Evolutionary conservation across 1,140 invertebrate species (phyloP), one percentile per base, ranked within the genome.

Genomic region (Chionoecetes opilio): DNA sequence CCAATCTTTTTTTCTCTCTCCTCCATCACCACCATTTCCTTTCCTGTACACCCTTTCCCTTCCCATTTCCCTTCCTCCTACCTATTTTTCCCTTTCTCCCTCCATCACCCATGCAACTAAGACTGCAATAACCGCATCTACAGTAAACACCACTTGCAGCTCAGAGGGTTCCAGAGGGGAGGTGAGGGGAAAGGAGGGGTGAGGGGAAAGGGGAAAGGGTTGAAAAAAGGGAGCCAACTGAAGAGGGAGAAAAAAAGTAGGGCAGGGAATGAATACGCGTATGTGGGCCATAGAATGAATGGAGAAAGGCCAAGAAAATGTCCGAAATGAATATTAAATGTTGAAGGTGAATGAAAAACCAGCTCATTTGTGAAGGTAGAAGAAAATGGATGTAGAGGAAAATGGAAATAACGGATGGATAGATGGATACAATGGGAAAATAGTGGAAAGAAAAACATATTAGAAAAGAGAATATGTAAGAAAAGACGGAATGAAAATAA

Each of bases 81-180:
- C 14, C 41, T 41, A 38, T 32, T 32, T 41, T 53, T 32, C 41
- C 21, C 53, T 21, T 8, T 53, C 41, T 63, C 32, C 46, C n/a
- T 46, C n/a, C 32, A 3, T 21, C 41, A 9, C 41, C 32, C 26
- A 5, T 5, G 46, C 90, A 21, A 6, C 29, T 32, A 34, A 9
- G 37, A 34, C 90, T 53, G 38, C 90, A 91, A 34, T 63, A 63
- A 87, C 32, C 34, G 85, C 37, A 87, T 87, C 85, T 87, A 87
- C 85, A 38, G 32, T 32, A 87, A 87, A 87, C 85, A 87, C 85
- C 85, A 29, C 17, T 26, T n/a, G 63, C 63, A 89, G 87, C 41
- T 89, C 87, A 89, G 87, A 89, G 29, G 41, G 87, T 26, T 21
- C 5, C 14, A 8, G 41, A 46, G 41, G 41, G 14, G 14, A 14